Base-by-base conservation (phyloP, 2,888 invertebrate genomes). In the Drosophila quinaria region DNA sequence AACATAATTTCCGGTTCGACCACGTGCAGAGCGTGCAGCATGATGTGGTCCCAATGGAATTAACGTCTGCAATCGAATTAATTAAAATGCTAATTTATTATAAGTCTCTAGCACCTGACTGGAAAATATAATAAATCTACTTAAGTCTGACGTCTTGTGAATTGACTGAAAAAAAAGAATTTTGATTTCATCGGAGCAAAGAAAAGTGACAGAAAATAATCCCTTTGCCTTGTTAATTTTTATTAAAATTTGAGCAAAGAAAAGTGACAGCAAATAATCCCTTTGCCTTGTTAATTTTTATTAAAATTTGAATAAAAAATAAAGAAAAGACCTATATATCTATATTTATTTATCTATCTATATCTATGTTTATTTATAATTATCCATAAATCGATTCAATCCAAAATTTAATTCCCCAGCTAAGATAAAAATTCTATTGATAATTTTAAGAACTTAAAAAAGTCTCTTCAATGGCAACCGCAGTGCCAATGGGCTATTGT, bases 1-100 rank as follows among this genome's bases (percentile, higher is more conserved):
- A 64, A 63, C 67, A 39, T 65, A 88, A 83, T 83, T 82, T 83
- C 83, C 83, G 83, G 83, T 59, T 22, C 25, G 22, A 55, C 55
- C 74, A 73, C 74, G 74, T 78, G 78, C 73, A 47, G 51, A 47
- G 55, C 55, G 1, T 78, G 69, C 63, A 73, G 39, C 50, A 46
- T 68, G 60, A 61, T 56, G 61, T 15, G 58, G 29, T 31, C 64
- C 59, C 55, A 58, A 50, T 9, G 69, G 63, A 33, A 61, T 33
- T 47, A 39, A 17, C 25, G 42, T 44, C 17, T 42, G 22, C 56
- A 66, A 69, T 74, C 61, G 65, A 77, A 66, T 74, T 79, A 77
- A 78, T 77, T 79, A 77, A 77, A 79, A 78, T 77, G 74, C 74
- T 74, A 79, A 78, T 70, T 74, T 69, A 44, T 55, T 50, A 55